Conservation (phyloP, 1,140 invertebrate genomes). For the Hesperophylax magnus region DNA sequence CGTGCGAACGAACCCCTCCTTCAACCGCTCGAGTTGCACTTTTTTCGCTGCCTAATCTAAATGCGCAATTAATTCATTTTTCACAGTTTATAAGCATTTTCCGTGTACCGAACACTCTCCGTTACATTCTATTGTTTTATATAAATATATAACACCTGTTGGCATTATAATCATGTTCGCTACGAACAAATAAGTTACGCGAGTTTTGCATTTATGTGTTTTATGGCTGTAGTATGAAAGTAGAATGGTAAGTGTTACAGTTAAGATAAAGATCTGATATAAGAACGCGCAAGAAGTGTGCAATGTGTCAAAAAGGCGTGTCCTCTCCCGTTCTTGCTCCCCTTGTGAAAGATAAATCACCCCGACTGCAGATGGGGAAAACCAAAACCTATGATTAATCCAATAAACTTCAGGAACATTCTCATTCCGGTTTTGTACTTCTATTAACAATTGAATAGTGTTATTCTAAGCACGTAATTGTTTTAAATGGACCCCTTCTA, state of each 20-base stretch:
- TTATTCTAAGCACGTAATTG: too few relatives aligned
- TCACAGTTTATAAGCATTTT: too few relatives aligned
- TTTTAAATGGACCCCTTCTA: too few relatives aligned
- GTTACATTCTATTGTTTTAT: not conserved
- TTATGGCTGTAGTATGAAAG: too few relatives aligned
- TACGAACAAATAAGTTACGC: not conserved
- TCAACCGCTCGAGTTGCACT: too few relatives aligned
- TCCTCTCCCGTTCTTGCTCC: not conserved
- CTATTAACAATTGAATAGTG: too few relatives aligned
- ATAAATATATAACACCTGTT: conserved; percentile 12
- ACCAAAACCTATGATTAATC: not conserved
- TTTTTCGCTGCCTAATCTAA: too few relatives aligned
- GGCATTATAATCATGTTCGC: not conserved
- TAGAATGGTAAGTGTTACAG: not conserved
- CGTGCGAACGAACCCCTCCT: not conserved
- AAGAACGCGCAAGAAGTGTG: not conserved
- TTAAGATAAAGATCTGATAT: not conserved
- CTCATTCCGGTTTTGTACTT: too few relatives aligned
- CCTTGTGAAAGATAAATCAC: not conserved
- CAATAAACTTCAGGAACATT: too few relatives aligned
- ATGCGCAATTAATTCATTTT: too few relatives aligned
- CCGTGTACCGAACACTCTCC: not conserved
- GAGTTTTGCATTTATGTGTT: not conserved
- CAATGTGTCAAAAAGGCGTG: conserved; percentile 6
- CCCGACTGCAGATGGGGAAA: not conserved